A percentile compares a stretch with the other conserved stretches of the same genome.
These are phyloP conservation scores for Carassius auratus DNA, from an alignment of 2,113 vertebrate species.

Conservation along the genomic window DNA sequence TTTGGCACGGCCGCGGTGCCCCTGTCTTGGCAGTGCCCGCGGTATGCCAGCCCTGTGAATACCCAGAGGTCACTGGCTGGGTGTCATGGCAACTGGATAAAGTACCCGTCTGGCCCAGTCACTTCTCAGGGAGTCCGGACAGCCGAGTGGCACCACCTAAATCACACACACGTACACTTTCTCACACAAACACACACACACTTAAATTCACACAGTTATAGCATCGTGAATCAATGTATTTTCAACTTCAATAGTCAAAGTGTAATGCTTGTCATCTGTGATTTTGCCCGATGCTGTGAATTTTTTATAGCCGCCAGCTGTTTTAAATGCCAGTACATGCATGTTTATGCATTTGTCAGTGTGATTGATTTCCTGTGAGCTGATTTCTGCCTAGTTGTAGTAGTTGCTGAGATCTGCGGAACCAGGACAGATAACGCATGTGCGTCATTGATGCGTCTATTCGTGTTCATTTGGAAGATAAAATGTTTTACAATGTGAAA, in stretches of 20 bases:
- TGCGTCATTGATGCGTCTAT: not conserved
- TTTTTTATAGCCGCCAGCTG: conserved; percentile 26
- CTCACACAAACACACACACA: not conserved
- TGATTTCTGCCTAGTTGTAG: conserved; percentile 1
- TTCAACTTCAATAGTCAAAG: not conserved
- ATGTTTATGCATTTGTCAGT: conserved; percentile 10
- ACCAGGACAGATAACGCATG: not conserved
- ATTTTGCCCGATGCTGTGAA: not conserved
- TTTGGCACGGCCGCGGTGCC: conserved; percentile 6
- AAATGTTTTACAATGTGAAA: not conserved
- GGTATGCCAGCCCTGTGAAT: conserved; percentile 47
- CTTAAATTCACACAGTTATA: not conserved
- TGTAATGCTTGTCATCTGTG: not conserved
- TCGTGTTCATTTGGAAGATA: not conserved
- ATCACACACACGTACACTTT: conserved; percentile 23
- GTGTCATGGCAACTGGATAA: conserved; percentile 58
- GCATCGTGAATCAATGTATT: not conserved
- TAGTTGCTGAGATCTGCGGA: not conserved
- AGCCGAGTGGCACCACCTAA: conserved; percentile 51
- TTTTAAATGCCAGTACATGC: conserved; percentile 18
- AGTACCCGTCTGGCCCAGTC: conserved; percentile 51
- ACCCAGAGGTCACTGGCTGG: conserved; percentile 54
- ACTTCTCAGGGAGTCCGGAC: conserved; percentile 46
- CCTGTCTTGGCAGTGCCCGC: conserved; percentile 32
- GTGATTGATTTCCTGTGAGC: conserved; percentile 36